Evolutionary conservation across 2,888 invertebrate genomes (phyloP).

Genomic region (Metallyticus violacea): DNA sequence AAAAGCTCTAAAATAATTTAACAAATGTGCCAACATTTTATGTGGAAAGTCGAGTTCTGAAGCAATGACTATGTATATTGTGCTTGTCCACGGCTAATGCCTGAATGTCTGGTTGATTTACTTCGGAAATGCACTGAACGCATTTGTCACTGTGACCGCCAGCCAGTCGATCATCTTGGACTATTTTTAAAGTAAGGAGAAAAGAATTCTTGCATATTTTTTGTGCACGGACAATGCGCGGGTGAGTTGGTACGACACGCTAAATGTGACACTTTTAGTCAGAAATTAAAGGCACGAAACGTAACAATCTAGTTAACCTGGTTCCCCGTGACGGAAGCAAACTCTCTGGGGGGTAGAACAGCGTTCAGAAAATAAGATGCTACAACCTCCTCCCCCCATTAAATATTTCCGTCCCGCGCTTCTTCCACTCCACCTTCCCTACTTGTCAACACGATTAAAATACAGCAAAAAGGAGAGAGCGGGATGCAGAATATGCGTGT

Average conservation of each 20-base stretch:
- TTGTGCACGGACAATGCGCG: background rate
- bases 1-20: too few species aligned
- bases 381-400: background rate
- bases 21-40: too few species aligned
- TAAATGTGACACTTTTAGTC: background rate
- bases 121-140: too few species aligned
- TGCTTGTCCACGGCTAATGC: too few species aligned
- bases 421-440: background rate
- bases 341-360: background rate
- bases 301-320: background rate
- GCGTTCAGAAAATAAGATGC: background rate
- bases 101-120: too few species aligned
- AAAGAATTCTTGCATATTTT: background rate
- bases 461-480: slow-evolving; percentile 5
- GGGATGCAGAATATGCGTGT: slow-evolving; percentile 1
- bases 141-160: too few species aligned
- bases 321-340: background rate
- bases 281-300: background rate
- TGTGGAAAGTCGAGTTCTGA: too few species aligned
- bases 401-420: background rate
- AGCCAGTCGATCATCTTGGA: too few species aligned
- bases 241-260: background rate
- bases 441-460: slow-evolving; percentile 20
- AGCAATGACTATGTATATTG: too few species aligned
- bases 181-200: background rate